Evolutionary conservation across 2,113 vertebrate genomes (phyloP).

Genomic region (Andinoacara biseriatus): DNA sequence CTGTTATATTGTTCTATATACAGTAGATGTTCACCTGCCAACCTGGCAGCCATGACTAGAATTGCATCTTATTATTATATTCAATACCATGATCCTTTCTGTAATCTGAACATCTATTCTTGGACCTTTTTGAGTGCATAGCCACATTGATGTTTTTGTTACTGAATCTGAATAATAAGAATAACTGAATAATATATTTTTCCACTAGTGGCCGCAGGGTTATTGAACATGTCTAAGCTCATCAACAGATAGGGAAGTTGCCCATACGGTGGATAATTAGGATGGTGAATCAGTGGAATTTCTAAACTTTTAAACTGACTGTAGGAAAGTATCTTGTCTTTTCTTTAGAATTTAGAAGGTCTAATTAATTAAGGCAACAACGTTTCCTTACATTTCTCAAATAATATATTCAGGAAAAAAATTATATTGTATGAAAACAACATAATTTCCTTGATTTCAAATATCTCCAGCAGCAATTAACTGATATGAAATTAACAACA

Average conservation of each 20-base stretch:
- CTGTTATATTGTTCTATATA: conserved; percentile 67
- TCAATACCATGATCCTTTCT: conserved; percentile 17
- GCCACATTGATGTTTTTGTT: not conserved
- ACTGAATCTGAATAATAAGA: conserved; percentile 19
- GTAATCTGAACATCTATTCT: conserved; percentile 32
- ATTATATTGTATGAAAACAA: not conserved
- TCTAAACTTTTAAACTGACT: not conserved
- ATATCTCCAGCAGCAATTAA: conserved; percentile 43
- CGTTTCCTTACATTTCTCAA: conserved; percentile 3
- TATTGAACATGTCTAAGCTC: conserved; percentile 3
- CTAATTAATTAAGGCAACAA: conserved; percentile 4
- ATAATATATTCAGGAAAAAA: conserved; percentile 13
- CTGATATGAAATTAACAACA: conserved; percentile 51
- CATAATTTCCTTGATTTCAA: not conserved
- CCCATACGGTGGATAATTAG: not conserved
- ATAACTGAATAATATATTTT: conserved; percentile 20
- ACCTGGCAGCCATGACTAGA: conserved; percentile 52
- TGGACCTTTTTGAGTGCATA: conserved; percentile 31
- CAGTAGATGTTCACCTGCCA: conserved; percentile 67
- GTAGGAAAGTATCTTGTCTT: not conserved
- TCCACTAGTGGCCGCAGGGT: not conserved
- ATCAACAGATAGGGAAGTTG: not conserved
- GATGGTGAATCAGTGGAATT: not conserved
- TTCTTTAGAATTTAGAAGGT: not conserved
- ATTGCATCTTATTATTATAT: conserved; percentile 54